Evolutionary conservation across 2,797 vertebrate species (phyloP).

Genomic region (Syngnathus rostellatus): DNA sequence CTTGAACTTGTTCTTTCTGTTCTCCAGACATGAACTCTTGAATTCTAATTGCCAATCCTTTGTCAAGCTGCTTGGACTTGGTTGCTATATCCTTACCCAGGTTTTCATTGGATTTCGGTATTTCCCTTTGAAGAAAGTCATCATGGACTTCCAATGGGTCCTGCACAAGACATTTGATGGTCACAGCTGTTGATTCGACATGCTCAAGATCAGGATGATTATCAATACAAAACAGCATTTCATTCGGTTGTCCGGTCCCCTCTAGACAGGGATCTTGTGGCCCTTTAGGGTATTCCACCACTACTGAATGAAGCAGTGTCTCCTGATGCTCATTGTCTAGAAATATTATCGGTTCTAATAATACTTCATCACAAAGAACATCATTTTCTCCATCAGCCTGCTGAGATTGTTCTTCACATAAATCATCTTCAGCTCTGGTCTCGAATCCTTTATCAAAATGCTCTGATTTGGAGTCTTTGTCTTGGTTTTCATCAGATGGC

Average conservation of each 20-base stretch:
- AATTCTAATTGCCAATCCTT: background rate
- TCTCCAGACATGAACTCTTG: background rate
- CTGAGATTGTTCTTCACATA: background rate
- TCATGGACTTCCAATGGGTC: background rate
- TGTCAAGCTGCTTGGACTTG: background rate
- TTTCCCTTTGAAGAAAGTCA: background rate
- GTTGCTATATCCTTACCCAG: background rate
- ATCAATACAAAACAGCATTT: background rate
- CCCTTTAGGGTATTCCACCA: background rate
- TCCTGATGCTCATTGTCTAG: background rate
- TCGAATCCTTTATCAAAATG: background rate
- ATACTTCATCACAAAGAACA: background rate
- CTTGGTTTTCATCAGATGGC: background rate
- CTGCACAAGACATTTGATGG: background rate
- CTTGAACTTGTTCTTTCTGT: background rate
- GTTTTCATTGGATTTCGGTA: background rate
- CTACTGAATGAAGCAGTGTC: background rate
- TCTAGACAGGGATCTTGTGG: background rate
- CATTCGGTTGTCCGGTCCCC: background rate
- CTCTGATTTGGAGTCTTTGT: background rate
- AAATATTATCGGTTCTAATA: background rate
- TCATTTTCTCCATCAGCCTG: background rate
- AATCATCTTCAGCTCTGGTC: background rate
- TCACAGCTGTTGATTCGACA: background rate
- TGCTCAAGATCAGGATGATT: background rate